Evolutionary conservation across 2,113 vertebrate genomes (phyloP).

Genomic region (Syngnathoides biaculeatus): DNA sequence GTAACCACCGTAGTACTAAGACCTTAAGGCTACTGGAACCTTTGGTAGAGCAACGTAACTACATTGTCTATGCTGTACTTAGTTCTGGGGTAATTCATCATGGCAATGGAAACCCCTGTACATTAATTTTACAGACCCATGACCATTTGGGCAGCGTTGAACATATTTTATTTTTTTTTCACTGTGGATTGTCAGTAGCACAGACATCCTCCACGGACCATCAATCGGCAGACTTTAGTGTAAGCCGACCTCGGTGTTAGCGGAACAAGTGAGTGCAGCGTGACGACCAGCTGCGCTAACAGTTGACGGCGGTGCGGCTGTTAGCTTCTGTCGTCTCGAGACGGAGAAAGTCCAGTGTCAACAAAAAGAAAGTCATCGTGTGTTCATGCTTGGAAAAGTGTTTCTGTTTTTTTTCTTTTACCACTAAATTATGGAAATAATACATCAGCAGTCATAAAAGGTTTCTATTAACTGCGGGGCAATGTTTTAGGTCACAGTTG

Average conservation of each 20-base stretch:
- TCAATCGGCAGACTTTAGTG: not conserved
- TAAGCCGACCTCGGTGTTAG: slow-evolving; percentile 34
- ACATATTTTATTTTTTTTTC: not conserved
- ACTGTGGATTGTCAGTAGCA: not conserved
- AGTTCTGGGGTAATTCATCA: not conserved
- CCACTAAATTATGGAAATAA: not conserved
- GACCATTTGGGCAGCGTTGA: not conserved
- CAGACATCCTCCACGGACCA: not conserved
- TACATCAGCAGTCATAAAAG: not conserved
- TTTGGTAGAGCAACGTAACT: not conserved
- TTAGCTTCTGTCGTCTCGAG: slow-evolving; percentile 4
- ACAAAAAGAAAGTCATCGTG: not conserved
- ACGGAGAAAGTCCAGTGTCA: slow-evolving; percentile 28
- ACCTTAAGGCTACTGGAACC: not conserved
- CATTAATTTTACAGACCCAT: not conserved
- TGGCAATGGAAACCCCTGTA: not conserved
- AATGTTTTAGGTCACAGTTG: not conserved
- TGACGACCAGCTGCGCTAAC: slow-evolving; percentile 59
- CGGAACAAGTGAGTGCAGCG: slow-evolving; percentile 1
- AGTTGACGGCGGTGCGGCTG: slow-evolving; percentile 44
- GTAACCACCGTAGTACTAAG: not conserved
- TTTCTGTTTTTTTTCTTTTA: not conserved
- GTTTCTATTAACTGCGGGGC: not conserved
- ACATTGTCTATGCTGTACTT: not conserved
- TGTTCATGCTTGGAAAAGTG: not conserved